These are phyloP conservation scores for Athene noctua DNA, from an alignment of 2,113 vertebrate species.

Conservation along the genomic window DNA sequence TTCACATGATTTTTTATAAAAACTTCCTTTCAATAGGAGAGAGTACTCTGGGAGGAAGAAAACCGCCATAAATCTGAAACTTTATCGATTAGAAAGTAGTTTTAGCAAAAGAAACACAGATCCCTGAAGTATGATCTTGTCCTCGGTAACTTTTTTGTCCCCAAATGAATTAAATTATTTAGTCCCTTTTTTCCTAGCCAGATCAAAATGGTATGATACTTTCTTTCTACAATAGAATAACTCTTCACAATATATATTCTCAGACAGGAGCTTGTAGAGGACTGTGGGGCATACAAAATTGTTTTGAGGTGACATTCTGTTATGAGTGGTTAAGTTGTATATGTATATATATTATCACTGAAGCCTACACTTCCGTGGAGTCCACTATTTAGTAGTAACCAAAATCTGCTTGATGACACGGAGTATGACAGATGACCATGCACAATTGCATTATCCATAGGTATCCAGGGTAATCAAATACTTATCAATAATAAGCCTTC, in stretches of 20 bases:
- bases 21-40: not conserved
- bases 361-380: not conserved
- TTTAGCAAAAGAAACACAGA: not conserved
- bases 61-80: not conserved
- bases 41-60: not conserved
- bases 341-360: not conserved
- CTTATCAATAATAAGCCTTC: conserved; percentile 14
- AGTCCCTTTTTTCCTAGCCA: not conserved
- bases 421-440: not conserved
- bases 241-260: not conserved
- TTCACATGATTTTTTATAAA: not conserved
- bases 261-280: not conserved
- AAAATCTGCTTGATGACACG: not conserved
- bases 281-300: not conserved
- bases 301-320: not conserved
- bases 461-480: conserved; percentile 52
- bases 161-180: not conserved
- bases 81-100: not conserved
- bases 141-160: not conserved
- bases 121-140: not conserved
- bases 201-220: not conserved
- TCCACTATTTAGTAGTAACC: not conserved
- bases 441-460: not conserved
- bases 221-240: not conserved
- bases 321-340: not conserved